phyloP scores from a whole-genome alignment of 2,113 vertebrate genomes.

The Burhinus bistriatus region DNA sequence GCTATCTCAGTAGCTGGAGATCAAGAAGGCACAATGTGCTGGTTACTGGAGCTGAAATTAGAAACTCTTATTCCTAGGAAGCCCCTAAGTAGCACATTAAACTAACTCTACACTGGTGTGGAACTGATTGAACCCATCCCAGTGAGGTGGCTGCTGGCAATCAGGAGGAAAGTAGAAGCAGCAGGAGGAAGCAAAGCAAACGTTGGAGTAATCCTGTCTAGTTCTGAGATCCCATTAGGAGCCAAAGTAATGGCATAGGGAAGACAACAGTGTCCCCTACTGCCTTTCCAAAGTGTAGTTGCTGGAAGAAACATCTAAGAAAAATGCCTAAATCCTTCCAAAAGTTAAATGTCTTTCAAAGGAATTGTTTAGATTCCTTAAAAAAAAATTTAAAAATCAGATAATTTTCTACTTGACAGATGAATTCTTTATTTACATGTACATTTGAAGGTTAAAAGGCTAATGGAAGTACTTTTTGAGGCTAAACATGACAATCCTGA shows the following conservation, averaged over 20 bases:
- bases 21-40: background rate
- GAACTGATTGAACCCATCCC: background rate
- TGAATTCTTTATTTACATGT: background rate
- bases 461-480: background rate
- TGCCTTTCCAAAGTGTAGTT: conserved; percentile 3
- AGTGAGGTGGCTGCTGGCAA: background rate
- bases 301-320: background rate
- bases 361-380: background rate
- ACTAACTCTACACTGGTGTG: background rate
- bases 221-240: background rate
- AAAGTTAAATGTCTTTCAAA: background rate
- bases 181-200: background rate
- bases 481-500: background rate
- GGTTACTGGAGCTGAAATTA: background rate
- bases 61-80: background rate
- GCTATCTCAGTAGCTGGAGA: background rate
- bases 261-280: conserved; percentile 26
- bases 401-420: background rate
- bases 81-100: background rate
- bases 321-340: background rate
- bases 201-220: background rate
- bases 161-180: background rate
- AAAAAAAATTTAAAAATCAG: background rate
- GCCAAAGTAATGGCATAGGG: background rate
- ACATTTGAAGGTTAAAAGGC: background rate